Percentiles rank a stretch among this genome's conserved stretches.
Conservation (phyloP, 2,113 vertebrate species). For the Cryptomyrus ogoouensis region DNA sequence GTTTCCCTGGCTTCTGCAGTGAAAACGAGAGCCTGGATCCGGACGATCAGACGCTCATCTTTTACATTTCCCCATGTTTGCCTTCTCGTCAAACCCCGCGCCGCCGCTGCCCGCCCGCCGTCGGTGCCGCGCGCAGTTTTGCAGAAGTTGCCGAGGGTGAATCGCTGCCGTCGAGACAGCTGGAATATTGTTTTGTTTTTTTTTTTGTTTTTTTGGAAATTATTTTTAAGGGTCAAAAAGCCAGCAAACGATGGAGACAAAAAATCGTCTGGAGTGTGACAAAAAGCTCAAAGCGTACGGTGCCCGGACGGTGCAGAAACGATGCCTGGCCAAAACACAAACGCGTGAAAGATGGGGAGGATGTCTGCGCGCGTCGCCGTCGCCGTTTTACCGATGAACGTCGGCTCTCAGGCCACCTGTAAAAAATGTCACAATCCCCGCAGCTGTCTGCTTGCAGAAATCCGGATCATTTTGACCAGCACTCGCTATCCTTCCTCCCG, state of each 20-base stretch:
- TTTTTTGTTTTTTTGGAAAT: not conserved
- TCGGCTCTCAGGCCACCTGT: conserved; percentile 36
- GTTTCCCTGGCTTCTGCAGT: conserved; percentile 26
- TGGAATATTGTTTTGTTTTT: conserved; percentile 24
- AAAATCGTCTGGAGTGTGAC: not conserved
- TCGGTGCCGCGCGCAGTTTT: conserved; percentile 34
- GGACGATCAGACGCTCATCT: conserved; percentile 46
- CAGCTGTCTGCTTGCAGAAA: conserved; percentile 27
- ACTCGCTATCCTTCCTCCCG: conserved; percentile 35
- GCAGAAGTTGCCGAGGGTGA: conserved; percentile 39
- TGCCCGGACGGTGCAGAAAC: not conserved
- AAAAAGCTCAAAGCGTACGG: not conserved
- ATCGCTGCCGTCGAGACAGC: conserved; percentile 21
- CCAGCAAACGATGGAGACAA: not conserved
- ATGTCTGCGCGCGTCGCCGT: conserved; percentile 15
- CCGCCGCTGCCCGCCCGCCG: conserved; percentile 36
- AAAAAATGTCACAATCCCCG: conserved; percentile 40
- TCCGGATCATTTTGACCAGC: conserved; percentile 42
- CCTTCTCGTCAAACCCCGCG: conserved; percentile 41
- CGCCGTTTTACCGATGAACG: conserved; percentile 18
- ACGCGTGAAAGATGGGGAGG: conserved; percentile 1
- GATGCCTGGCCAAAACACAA: not conserved
- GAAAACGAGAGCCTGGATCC: conserved; percentile 32
- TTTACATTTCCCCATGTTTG: conserved; percentile 45
- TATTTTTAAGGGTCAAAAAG: not conserved